phyloP scores from a whole-genome alignment of 1,140 invertebrate species.

The Armadillidium nasatum region DNA sequence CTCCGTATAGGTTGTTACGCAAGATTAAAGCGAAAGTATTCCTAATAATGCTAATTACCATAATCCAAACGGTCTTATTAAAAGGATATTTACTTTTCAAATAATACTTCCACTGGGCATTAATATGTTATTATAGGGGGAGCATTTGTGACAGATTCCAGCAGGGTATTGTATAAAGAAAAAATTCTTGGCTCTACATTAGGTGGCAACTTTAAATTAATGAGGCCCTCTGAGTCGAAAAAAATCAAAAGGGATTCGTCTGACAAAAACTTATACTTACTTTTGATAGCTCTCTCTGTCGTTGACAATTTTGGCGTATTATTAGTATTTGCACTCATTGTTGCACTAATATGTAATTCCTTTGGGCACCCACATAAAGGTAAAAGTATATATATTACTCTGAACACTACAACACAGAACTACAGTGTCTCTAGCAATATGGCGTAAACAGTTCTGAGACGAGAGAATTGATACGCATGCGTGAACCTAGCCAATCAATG shows the following conservation, averaged over 20 bases:
- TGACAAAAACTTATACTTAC: slow-evolving; percentile 30
- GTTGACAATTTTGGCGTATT: slow-evolving; percentile 41
- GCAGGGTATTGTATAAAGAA: no score
- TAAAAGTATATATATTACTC: slow-evolving; percentile 37
- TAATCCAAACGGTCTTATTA: no score
- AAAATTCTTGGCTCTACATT: no score
- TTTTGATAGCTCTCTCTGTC: slow-evolving; percentile 42
- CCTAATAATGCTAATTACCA: no score
- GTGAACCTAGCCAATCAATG: slow-evolving; percentile 37
- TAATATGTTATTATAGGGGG: no score
- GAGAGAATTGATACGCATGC: slow-evolving; percentile 26
- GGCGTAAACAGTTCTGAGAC: slow-evolving; percentile 39
- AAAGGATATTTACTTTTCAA: no score
- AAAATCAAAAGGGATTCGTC: slow-evolving; percentile 2
- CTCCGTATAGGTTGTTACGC: no score
- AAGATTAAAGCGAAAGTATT: no score
- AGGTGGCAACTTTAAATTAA: no score
- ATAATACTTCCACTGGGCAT: no score
- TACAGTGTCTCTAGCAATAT: slow-evolving; percentile 34
- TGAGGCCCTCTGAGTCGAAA: no score
- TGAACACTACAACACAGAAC: slow-evolving; percentile 41
- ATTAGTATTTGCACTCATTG: slow-evolving; percentile 41
- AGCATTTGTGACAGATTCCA: no score
- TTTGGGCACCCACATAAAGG: slow-evolving; percentile 41
- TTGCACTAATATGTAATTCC: slow-evolving; percentile 42